Base-by-base conservation (phyloP, 2,113 vertebrate genomes). In the Perccottus glenii region DNA sequence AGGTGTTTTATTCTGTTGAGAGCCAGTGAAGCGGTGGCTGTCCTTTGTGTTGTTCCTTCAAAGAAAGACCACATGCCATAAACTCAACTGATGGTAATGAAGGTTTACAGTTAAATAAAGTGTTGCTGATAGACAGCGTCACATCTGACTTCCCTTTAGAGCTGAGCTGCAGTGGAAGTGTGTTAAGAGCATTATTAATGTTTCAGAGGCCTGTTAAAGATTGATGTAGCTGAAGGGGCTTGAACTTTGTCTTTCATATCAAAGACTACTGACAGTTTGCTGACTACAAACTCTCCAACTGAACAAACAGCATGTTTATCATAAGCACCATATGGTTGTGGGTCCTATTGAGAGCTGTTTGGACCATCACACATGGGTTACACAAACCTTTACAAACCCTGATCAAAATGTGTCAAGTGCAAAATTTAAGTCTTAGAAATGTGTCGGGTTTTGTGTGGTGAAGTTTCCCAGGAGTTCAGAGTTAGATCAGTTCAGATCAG, bases 131-230 rank as follows among this genome's bases (percentile, higher is more conserved):
- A 58, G 49, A 60, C 3, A 11, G 1, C 12, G n/a, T 50, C 32
- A 40, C 46, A 7, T 33, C 32, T 32, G 8, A 56, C 5, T 35
- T 47, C 59, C 12, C 46, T 43, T 33, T 5, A 14, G 9, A 47
- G 38, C 19, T 51, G 27, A 42, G 11, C 53, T n/a, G 53, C 12
- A 11, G 36, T 14, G 60, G 57, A 38, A 27, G 65, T 19, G 4
- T 70, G 32, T 74, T 71, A 60, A 81, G 45, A 72, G 63, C 35
- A 2, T 65, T 68, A 78, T 89, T 63, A 85, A 87, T 86, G 62
- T 75, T 89, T 86, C 66, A 85, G 62, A 16, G 49, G 9, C 11
- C 47, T 40, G 38, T 86, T 44, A 81, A 84, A 85, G 48, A 87
- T 85, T 84, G 47, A 87, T 78, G 66, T 11, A 33, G 14, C 47